These are phyloP conservation scores for Andrena hattorfiana DNA, from an alignment of 2,888 invertebrate genomes.

Conservation along the genomic window DNA sequence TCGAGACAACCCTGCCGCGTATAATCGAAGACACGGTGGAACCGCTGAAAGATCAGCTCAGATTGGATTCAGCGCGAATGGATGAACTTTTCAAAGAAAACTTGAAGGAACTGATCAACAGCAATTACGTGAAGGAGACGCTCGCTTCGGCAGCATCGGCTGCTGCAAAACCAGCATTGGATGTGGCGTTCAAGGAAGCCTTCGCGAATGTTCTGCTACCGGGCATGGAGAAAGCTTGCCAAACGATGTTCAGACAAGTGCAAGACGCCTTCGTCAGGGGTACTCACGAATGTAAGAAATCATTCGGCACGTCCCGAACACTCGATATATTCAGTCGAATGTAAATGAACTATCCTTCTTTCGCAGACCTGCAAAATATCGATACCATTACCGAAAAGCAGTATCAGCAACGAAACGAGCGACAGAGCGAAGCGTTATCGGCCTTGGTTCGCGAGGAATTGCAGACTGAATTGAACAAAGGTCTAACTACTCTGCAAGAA, in stretches of 20 bases:
- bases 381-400: conserved; percentile 85
- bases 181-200: conserved; percentile 91
- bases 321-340: conserved; percentile 5
- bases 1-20: conserved; percentile 85
- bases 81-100: conserved; percentile 91
- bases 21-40: conserved; percentile 90
- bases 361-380: conserved; percentile 86
- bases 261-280: conserved; percentile 95
- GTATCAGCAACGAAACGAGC: conserved; percentile 82
- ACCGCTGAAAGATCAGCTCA: conserved; percentile 90
- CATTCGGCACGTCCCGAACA: conserved; percentile 7
- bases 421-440: conserved; percentile 77
- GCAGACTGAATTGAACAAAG: conserved; percentile 79
- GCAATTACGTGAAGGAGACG: conserved; percentile 90
- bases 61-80: conserved; percentile 87
- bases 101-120: conserved; percentile 91
- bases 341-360: not conserved
- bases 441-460: conserved; percentile 79
- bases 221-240: conserved; percentile 94
- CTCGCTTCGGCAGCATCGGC: conserved; percentile 89
- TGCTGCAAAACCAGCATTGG: conserved; percentile 91
- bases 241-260: conserved; percentile 95
- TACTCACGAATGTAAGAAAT: conserved; percentile 93
- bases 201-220: conserved; percentile 92
- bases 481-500: conserved; percentile 78